Base-by-base conservation (phyloP, 2,888 invertebrate species). In the Caradrina kadenii region DNA sequence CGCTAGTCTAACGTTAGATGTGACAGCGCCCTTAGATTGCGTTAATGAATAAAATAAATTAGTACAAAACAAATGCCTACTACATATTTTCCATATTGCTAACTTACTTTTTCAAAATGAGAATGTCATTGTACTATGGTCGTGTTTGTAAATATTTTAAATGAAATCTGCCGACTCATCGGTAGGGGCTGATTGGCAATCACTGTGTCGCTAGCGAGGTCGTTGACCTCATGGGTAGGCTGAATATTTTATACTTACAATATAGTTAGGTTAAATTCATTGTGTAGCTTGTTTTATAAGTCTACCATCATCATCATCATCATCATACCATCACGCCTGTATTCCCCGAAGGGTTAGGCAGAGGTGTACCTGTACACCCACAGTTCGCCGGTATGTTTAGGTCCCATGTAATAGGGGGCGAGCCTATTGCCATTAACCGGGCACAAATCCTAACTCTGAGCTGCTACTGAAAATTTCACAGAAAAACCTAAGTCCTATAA, bases 131-230 rank as follows among this genome's bases (percentile, higher is more conserved):
- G 53, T 48, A 55, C 69, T 60, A 58, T 56, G 55, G 11, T 26
- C 45, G n/a, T 55, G 69, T 50, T 69, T 45, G 45, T 69, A 60
- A 52, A 65, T 63, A 63, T 60, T 61, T 56, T 53, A 31, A n/a
- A 19, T 10, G 22, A 52, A 70, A 65, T 21, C 15, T 54, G 31
- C 10, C 35, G 8, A 59, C 4, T 69, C 73, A 69, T 73, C 68
- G 22, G 22, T 31, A 21, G 60, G 26, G 42, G 15, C 31, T 52
- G 42, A 73, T 68, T 58, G 19, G 45, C 55, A 56, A 49, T 50
- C 45, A 45, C 21, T 39, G 54, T 63, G 53, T 45, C 49, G 45
- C 59, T 73, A 39, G 19, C 22, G 69, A 63, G 69, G 73, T 63
- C 73, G 17, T 35, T 54, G 42, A 35, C 48, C 50, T 52, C 50